Conservation (phyloP, 2,888 invertebrate species). For the Phaonia tiefii region DNA sequence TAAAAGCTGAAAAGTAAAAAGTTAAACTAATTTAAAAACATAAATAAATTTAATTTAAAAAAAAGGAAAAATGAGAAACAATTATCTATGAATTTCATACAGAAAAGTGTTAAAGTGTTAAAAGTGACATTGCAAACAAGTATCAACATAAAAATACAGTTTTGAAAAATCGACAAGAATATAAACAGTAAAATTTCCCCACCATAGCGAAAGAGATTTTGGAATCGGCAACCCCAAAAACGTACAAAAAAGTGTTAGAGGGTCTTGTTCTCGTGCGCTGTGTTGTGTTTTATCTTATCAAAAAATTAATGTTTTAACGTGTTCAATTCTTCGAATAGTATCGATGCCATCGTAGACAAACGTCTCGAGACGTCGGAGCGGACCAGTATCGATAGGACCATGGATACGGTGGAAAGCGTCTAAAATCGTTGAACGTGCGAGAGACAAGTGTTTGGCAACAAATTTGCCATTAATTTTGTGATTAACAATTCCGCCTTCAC, state of each 20-base stretch:
- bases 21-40: background rate
- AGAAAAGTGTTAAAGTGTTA: conserved; percentile 9
- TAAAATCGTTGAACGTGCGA: background rate
- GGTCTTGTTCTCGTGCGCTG: background rate
- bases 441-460: conserved; percentile 50
- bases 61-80: conserved; percentile 10
- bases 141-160: conserved; percentile 1
- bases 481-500: conserved; percentile 36
- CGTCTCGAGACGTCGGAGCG: too few relatives aligned
- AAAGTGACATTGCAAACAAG: conserved; percentile 20
- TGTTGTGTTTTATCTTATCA: conserved; percentile 37
- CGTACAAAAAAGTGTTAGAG: too few relatives aligned
- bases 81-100: background rate
- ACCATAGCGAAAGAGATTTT: background rate
- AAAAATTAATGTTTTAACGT: conserved; percentile 17
- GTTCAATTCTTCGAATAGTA: background rate
- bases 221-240: background rate
- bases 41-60: background rate
- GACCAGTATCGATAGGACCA: too few relatives aligned
- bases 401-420: background rate
- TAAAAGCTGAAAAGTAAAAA: background rate
- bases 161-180: too few relatives aligned
- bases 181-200: conserved; percentile 4
- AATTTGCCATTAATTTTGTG: conserved; percentile 38
- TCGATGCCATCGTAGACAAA: background rate